A percentile compares a stretch with the other conserved stretches of the same genome.
These are phyloP conservation scores for Carollia perspicillata DNA, from an alignment of 2,113 vertebrate genomes.

Conservation along the genomic window DNA sequence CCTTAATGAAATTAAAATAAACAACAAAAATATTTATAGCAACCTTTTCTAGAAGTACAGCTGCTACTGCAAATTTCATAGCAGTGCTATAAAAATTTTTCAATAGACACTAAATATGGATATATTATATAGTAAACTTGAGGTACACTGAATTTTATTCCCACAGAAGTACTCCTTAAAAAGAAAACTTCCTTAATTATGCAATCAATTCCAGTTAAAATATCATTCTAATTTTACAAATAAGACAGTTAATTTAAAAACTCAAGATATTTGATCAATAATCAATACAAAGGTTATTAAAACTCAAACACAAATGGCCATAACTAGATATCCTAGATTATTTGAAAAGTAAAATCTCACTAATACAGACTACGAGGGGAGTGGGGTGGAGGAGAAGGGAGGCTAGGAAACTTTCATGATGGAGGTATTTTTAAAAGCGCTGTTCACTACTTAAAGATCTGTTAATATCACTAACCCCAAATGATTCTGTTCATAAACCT, in stretches of 20 bases:
- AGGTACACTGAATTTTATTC: neutral
- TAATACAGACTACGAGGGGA: neutral
- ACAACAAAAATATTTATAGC: neutral
- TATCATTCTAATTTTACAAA: constrained; percentile 14
- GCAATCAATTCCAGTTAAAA: neutral
- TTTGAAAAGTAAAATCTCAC: constrained; percentile 27
- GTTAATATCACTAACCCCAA: neutral
- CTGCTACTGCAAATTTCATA: constrained; percentile 20
- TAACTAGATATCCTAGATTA: neutral
- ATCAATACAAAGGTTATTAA: constrained; percentile 2
- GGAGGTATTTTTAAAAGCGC: neutral
- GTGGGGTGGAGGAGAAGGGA: neutral
- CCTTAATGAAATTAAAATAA: neutral
- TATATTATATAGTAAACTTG: neutral
- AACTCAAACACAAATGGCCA: neutral
- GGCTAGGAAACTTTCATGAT: neutral
- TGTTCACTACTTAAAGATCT: neutral
- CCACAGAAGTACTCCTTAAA: neutral
- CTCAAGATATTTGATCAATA: neutral
- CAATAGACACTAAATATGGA: neutral
- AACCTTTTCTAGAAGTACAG: neutral
- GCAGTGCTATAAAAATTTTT: neutral
- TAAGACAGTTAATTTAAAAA: neutral
- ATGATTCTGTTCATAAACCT: neutral
- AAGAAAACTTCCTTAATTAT: neutral